A percentile compares a stretch with the other conserved stretches of the same genome.
These are phyloP conservation scores for Tupaia tana DNA, from an alignment of 2,113 vertebrate species.

Conservation along the genomic window DNA sequence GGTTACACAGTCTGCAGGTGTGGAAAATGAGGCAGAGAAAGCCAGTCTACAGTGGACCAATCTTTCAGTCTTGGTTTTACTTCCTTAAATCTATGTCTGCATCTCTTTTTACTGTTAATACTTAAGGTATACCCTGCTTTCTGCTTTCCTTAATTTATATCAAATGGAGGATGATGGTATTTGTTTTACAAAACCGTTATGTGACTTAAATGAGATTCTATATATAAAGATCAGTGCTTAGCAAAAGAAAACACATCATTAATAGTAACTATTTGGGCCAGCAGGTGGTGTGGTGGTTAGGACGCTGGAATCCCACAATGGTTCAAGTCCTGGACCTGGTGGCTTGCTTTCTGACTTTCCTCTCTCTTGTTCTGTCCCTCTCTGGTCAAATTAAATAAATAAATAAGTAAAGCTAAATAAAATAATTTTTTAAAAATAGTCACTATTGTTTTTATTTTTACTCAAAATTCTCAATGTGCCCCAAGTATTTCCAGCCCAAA, in stretches of 20 bases:
- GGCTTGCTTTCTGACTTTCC: too few species aligned
- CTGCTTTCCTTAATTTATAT: conserved; percentile 5
- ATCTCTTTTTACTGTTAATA: neutral
- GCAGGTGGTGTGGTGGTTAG: too few species aligned
- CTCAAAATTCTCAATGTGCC: neutral
- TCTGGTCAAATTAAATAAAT: too few species aligned
- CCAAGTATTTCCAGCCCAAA: conserved; percentile 24
- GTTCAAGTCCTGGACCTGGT: too few species aligned
- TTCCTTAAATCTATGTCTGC: neutral
- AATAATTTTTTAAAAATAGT: too few species aligned
- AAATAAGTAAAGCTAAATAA: too few species aligned
- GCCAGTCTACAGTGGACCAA: neutral
- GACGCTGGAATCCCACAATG: too few species aligned
- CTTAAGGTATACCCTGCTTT: neutral
- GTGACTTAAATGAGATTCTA: neutral
- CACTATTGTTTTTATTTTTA: conserved; percentile 31
- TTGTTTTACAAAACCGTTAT: neutral
- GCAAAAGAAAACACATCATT: neutral
- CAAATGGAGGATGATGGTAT: neutral
- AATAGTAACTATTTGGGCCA: neutral
- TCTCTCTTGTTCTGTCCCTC: too few species aligned
- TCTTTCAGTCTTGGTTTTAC: neutral
- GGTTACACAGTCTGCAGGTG: conserved; percentile 32
- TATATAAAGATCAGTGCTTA: neutral
- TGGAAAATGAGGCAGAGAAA: neutral